These are phyloP conservation scores for Actinia equina DNA, from an alignment of 64 coral and sea anemone genomes.

Conservation along the genomic window DNA sequence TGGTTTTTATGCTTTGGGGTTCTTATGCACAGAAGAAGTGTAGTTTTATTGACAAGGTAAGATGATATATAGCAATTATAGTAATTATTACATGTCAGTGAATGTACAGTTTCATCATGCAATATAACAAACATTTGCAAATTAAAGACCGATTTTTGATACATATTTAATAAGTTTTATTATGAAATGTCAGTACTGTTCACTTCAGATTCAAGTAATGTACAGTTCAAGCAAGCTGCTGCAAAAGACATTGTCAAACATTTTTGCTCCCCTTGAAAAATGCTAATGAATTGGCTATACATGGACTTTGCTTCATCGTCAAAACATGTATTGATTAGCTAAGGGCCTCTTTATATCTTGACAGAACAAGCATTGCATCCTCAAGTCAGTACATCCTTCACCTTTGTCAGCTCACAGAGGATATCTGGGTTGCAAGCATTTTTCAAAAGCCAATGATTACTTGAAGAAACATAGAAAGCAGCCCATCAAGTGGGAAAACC, in stretches of 20 bases:
- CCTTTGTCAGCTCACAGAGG: slow-evolving; percentile 95
- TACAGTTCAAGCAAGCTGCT: too few relatives aligned
- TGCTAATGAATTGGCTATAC: neutral
- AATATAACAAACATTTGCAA: too few relatives aligned
- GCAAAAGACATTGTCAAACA: too few relatives aligned
- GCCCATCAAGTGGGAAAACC: slow-evolving; percentile 64
- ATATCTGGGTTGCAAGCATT: slow-evolving; percentile 94
- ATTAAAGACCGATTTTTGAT: too few relatives aligned
- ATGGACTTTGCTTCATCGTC: neutral
- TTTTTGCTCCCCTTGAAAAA: too few relatives aligned
- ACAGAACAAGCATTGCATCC: slow-evolving; percentile 92
- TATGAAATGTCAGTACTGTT: too few relatives aligned
- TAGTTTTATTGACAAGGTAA: slow-evolving; percentile 96
- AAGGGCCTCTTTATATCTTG: neutral
- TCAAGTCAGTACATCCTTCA: slow-evolving; percentile 94
- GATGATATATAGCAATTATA: too few relatives aligned
- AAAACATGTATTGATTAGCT: neutral
- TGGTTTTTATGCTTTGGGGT: slow-evolving; percentile 95
- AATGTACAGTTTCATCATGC: too few relatives aligned
- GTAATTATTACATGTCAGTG: too few relatives aligned
- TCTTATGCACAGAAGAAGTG: slow-evolving; percentile 98
- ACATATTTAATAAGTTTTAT: too few relatives aligned
- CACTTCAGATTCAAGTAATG: too few relatives aligned
- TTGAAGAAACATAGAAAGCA: slow-evolving; percentile 69
- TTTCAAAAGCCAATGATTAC: slow-evolving; percentile 94